Evolutionary conservation across 2,113 vertebrate species (phyloP).

Genomic region (Halichoerus grypus): DNA sequence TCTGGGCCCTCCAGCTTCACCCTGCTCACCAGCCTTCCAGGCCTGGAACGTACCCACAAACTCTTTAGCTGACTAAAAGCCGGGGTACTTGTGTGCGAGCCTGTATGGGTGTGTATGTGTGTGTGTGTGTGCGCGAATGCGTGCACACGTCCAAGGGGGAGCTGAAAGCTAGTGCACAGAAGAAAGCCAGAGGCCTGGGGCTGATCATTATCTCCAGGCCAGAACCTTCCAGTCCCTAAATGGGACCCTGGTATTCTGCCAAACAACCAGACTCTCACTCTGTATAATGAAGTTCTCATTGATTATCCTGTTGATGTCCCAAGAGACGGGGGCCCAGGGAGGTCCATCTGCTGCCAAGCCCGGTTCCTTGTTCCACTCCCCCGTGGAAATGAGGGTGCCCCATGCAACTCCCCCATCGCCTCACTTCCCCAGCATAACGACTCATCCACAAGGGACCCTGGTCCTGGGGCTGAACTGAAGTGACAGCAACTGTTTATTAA

Average conservation of each 20-base stretch:
- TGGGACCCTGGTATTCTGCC: conserved; percentile 87
- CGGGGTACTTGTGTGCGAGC: conserved; percentile 6
- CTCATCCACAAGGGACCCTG: conserved; percentile 68
- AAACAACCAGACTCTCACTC: conserved; percentile 82
- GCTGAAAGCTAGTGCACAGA: neutral
- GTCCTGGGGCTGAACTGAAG: conserved; percentile 72
- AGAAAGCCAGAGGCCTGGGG: conserved; percentile 31
- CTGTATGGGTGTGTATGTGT: neutral
- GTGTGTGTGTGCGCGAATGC: neutral
- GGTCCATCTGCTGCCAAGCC: conserved; percentile 82
- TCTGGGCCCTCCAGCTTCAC: neutral
- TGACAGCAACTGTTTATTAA: conserved; percentile 85
- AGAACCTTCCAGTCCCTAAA: conserved; percentile 79
- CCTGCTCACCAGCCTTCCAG: neutral
- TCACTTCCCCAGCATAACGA: conserved; percentile 77
- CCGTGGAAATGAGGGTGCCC: conserved; percentile 83
- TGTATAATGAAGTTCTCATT: conserved; percentile 83
- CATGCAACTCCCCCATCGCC: neutral
- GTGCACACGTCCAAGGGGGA: rapidly evolving
- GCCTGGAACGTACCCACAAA: conserved; percentile 52
- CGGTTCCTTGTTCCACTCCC: conserved; percentile 72
- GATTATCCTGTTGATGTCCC: conserved; percentile 83
- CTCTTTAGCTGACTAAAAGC: conserved; percentile 7
- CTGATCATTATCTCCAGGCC: conserved; percentile 76
- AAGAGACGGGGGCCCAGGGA: conserved; percentile 82